Conservation (phyloP, 2,888 invertebrate species). For the Sturmia bella region DNA sequence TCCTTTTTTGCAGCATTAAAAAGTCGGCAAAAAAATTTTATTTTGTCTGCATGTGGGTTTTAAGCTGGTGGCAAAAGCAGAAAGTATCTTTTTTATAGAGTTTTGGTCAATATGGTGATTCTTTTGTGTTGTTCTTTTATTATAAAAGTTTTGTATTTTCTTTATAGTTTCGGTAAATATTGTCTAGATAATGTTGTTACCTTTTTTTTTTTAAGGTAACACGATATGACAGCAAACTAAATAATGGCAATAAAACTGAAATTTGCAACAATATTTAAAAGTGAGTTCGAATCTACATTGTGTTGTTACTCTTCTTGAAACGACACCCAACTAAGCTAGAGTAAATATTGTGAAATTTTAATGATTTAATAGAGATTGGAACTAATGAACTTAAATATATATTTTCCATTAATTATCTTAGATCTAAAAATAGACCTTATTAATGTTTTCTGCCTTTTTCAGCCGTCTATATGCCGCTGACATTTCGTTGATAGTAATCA, state of each 20-base stretch:
- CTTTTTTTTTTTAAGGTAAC: constrained; percentile 2
- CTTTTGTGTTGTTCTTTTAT: constrained; percentile 51
- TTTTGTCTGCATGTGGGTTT: constrained; percentile 37
- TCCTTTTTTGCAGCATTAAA: constrained; percentile 71
- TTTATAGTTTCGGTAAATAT: constrained; percentile 30
- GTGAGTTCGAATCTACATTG: no score
- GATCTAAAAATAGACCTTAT: no score
- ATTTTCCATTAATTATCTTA: no score
- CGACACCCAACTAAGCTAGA: no score
- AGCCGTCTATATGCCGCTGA: no score
- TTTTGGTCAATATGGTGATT: constrained; percentile 63
- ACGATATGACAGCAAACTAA: background rate
- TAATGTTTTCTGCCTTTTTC: no score
- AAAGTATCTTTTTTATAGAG: constrained; percentile 38
- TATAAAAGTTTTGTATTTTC: constrained; percentile 6
- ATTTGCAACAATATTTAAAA: background rate
- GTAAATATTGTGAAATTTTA: no score
- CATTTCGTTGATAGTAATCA: no score
- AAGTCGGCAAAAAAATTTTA: constrained; percentile 12
- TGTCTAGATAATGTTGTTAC: constrained; percentile 28
- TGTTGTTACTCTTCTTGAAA: no score
- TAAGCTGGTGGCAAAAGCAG: constrained; percentile 37
- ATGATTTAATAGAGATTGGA: no score
- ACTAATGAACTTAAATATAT: no score
- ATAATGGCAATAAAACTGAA: constrained; percentile 1